Base-by-base conservation (phyloP, 35 echinoderm and acorn worm genomes). In the Apostichopus japonicus region DNA sequence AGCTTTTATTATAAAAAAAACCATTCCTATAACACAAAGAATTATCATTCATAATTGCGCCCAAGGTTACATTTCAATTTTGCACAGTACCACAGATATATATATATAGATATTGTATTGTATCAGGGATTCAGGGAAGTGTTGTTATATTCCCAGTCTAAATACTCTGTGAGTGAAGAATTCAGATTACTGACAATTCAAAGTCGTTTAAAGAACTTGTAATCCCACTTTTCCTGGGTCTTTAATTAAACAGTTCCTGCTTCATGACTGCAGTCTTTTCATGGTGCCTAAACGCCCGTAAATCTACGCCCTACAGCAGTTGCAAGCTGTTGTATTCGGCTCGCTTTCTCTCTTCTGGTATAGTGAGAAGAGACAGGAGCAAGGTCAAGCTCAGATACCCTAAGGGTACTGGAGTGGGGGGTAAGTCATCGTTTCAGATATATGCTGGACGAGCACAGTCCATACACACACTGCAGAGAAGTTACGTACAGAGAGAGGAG, bases 211-310 rank as follows among this genome's bases (percentile, higher is more conserved):
- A 67, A 83, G 79, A 83, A 83, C 54, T 19, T 44, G n/a, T 83
- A 83, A 83, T 83, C 79, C 24, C 52, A 4, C 51, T 83, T 83
- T 83, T 83, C 79, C 79, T 83, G 79, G 51, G 7, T 21, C 19
- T 79, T 83, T 83, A 83, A 83, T 83, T 83, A 83, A 83, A n/a
- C 54, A 83, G 79, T 83, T 83, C 79, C 79, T 83, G 79, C 24
- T 33, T 44, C 16, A 83, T 83, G 51, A 83, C 79, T 55, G n/a
- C 9, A 15, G 24, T 54, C 52, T 52, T 54, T 83, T 83, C 52
- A 83, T 10, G 54, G 54, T 83, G 33, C 54, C 51, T 83, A 83
- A 83, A 54, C 54, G 54, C 23, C 63, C 79, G 54, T 83, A 8
- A 83, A 83, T 44, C 33, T 33, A 53, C 54, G 5, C 79, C 79